These are phyloP conservation scores for Thalassaphorura encarpata DNA, from an alignment of 1,140 invertebrate genomes.

Conservation along the genomic window DNA sequence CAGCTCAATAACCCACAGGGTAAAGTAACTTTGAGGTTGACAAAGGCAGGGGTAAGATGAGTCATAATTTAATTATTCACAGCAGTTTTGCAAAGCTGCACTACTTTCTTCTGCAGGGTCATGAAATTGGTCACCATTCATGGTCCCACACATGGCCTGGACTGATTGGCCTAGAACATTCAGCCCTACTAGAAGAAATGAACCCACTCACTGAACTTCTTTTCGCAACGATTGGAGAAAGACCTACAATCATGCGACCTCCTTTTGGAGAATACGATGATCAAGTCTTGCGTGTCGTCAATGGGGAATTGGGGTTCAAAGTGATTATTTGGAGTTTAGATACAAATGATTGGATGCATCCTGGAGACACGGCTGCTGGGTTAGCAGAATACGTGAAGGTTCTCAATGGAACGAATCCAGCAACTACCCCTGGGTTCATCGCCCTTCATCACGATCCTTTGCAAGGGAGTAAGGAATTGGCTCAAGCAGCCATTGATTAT, in stretches of 20 bases:
- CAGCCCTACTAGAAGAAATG: background rate
- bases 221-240: background rate
- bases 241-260: constrained; percentile 5
- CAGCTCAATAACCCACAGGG: background rate
- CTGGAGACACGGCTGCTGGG: constrained; percentile 52
- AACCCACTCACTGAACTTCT: background rate
- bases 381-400: background rate
- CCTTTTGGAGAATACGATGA: constrained; percentile 11
- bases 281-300: background rate
- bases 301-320: background rate
- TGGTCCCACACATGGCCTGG: background rate
- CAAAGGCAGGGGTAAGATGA: background rate
- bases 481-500: background rate
- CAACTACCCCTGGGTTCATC: background rate
- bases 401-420: background rate
- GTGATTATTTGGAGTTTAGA: background rate
- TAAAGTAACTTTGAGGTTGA: background rate
- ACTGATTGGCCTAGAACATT: background rate
- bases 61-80: background rate
- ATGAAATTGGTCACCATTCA: background rate
- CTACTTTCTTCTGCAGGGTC: background rate
- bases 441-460: background rate
- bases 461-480: background rate
- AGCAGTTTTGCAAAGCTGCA: no score
- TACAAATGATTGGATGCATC: background rate